phyloP scores from a whole-genome alignment of 2,888 invertebrate species.

The Sinohyriopsis cumingii region DNA sequence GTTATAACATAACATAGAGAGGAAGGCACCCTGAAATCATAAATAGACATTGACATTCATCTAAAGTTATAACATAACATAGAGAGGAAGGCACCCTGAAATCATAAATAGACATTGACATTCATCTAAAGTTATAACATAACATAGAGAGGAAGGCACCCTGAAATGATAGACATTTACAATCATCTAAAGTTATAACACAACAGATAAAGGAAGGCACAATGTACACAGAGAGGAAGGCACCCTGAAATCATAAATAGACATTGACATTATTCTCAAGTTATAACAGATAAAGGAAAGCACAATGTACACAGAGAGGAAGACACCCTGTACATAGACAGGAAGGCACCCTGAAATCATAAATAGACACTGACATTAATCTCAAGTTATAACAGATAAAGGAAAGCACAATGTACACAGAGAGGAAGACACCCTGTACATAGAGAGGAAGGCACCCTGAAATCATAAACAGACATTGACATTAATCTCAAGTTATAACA shows the following conservation, averaged over 20 bases:
- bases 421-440: no score
- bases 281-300: no score
- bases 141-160: conserved; percentile 59
- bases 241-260: no score
- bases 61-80: conserved; percentile 69
- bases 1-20: conserved; percentile 67
- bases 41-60: conserved; percentile 1
- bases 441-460: conserved; percentile 55
- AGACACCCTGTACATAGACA: no score
- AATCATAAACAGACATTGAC: no score
- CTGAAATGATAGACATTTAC: conserved; percentile 25
- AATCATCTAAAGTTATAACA: background rate
- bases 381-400: conserved; percentile 15
- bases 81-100: conserved; percentile 53
- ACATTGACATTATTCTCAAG: background rate
- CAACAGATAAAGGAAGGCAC: conserved; percentile 35
- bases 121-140: conserved; percentile 68
- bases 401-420: conserved; percentile 33
- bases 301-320: no score
- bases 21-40: conserved; percentile 43
- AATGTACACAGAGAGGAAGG: background rate
- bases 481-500: no score
- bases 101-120: conserved; percentile 1
- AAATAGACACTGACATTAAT: background rate
- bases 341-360: no score